A percentile compares a stretch with the other conserved stretches of the same genome.
Conservation (phyloP, 1,140 invertebrate species). For the Macrotrachela quadricornifera region DNA sequence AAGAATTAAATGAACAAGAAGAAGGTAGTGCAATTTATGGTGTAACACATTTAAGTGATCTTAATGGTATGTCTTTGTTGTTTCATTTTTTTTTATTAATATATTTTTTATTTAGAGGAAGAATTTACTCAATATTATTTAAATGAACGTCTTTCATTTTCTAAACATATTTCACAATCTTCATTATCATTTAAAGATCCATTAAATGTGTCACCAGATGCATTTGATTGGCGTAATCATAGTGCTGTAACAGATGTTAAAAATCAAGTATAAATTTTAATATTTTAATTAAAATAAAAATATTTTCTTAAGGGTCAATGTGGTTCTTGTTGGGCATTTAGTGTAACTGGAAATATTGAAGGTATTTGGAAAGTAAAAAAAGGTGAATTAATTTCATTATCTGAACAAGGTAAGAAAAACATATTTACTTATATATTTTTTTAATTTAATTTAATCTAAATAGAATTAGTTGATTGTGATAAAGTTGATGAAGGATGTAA, state of each 20-base stretch:
- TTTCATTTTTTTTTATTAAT: slow-evolving; percentile 1
- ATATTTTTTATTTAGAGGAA: slow-evolving; percentile 28
- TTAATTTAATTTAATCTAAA: slow-evolving; percentile 10
- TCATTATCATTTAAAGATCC: background rate
- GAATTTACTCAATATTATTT: slow-evolving; percentile 48
- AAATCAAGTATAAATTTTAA: slow-evolving; percentile 28
- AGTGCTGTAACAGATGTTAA: slow-evolving; percentile 58
- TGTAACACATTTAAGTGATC: slow-evolving; percentile 63
- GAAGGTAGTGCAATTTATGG: slow-evolving; percentile 59
- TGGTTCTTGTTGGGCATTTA: slow-evolving; percentile 95
- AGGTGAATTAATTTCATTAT: slow-evolving; percentile 58
- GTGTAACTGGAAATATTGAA: slow-evolving; percentile 85
- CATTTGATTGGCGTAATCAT: slow-evolving; percentile 53
- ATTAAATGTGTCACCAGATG: slow-evolving; percentile 28
- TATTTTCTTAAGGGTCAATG: slow-evolving; percentile 35
- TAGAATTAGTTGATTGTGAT: slow-evolving; percentile 88
- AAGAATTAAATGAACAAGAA: slow-evolving; percentile 54
- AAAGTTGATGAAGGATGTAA: slow-evolving; percentile 68
- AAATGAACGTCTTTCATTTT: slow-evolving; percentile 23
- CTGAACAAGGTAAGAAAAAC: slow-evolving; percentile 52
- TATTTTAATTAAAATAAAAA: background rate
- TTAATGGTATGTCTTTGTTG: slow-evolving; percentile 37
- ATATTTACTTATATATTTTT: background rate
- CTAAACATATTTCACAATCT: no score
- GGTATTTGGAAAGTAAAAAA: slow-evolving; percentile 69